These are phyloP conservation scores for Crenichthys baileyi DNA, from an alignment of 2,797 vertebrate genomes.

Conservation along the genomic window DNA sequence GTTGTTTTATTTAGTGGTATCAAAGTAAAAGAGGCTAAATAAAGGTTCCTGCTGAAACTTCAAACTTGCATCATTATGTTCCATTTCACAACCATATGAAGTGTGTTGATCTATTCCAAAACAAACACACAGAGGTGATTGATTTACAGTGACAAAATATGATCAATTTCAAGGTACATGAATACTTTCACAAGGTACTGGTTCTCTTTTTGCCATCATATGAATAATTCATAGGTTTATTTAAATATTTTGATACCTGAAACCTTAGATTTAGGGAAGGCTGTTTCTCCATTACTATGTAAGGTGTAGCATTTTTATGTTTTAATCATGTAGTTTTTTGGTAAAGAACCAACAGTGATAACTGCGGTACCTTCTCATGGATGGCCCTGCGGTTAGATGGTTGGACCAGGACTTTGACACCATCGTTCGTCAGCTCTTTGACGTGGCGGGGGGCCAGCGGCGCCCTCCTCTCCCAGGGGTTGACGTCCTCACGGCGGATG, in stretches of 20 bases:
- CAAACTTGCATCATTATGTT: not conserved
- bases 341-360: too few relatives aligned
- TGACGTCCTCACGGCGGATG: slow-evolving; percentile 93
- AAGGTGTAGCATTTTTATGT: too few relatives aligned
- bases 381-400: slow-evolving; percentile 95
- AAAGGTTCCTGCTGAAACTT: too few relatives aligned
- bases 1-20: too few relatives aligned
- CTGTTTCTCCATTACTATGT: too few relatives aligned
- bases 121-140: not conserved
- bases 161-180: not conserved
- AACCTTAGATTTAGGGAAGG: not conserved
- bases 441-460: slow-evolving; percentile 93
- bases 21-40: too few relatives aligned
- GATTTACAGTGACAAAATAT: not conserved
- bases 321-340: too few relatives aligned
- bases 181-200: not conserved
- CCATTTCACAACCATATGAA: not conserved
- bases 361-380: slow-evolving; percentile 85
- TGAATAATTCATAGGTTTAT: not conserved
- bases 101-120: not conserved
- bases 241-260: too few relatives aligned
- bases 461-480: slow-evolving; percentile 94
- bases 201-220: not conserved
- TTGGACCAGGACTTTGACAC: slow-evolving; percentile 94
- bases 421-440: slow-evolving; percentile 89